Base-by-base conservation (phyloP, 2,888 invertebrate species). In the Mesopsocus fuscifrons region DNA sequence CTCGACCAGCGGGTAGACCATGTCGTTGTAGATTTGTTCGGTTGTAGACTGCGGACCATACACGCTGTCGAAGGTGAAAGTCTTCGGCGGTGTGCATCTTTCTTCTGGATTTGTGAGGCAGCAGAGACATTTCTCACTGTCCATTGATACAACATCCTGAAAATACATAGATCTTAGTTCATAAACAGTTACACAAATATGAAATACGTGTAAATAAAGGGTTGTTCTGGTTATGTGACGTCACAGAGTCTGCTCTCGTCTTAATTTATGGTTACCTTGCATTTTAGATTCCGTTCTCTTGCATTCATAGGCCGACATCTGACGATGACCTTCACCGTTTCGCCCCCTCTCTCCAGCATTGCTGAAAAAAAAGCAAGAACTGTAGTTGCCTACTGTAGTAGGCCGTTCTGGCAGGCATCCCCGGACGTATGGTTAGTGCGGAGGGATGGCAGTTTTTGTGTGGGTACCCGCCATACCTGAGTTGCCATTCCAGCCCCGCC, bases 221-320 rank as follows among this genome's bases (percentile, higher is more conserved):
- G 42, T 34, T 20, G 43, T 41, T 42, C 22, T 21, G 23, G 13
- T 8, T 31, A 18, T 42, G 35, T 26, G 2, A 2, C 35, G 11
- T 11, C n/a, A n/a, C n/a, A n/a, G n/a, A n/a, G n/a, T n/a, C n/a
- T 26, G 26, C 11, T 30, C 11, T n/a, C n/a, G 41, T 46, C 20
- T 40, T 11, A 38, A 31, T 22, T 45, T 17, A 5, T 40, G 47
- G 50, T 58, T 59, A 73, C 73, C 61, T 75, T 68, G 59, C 77
- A 77, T 49, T 73, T 73, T 46, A 75, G 59, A 41, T 69, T 68
- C 41, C 65, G 68, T 63, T 89, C 89, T 50, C 76, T 69, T 48
- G 67, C 66, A 64, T 82, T 85, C 72, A 85, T 77, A 18, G 89
- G 89, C 41, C 88, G 77, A 67, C 87, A 88, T 65, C 84, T 64